Conservation (phyloP, 2,797 vertebrate genomes). For the Enteromius radiatus region DNA sequence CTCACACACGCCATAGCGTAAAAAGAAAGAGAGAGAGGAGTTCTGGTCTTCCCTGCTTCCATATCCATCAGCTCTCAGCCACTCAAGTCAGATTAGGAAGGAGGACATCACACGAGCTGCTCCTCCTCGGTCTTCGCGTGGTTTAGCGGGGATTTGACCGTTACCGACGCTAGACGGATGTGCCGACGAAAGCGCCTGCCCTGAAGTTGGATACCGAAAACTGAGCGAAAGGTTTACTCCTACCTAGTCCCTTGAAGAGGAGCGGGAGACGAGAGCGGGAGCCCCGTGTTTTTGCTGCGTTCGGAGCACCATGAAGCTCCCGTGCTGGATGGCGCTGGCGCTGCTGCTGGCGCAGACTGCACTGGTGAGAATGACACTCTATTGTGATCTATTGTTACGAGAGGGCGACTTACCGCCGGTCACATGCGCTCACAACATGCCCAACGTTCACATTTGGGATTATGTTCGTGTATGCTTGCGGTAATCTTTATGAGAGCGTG, state of each 20-base stretch:
- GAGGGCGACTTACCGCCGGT: slow-evolving; percentile 40
- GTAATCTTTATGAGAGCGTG: slow-evolving; percentile 8
- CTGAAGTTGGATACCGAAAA: slow-evolving; percentile 73
- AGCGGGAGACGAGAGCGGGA: slow-evolving; percentile 61
- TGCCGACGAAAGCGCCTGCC: slow-evolving; percentile 63
- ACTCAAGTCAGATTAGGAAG: slow-evolving; percentile 52
- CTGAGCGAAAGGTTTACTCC: slow-evolving; percentile 60
- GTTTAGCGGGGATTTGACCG: slow-evolving; percentile 69
- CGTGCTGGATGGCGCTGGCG: slow-evolving; percentile 74
- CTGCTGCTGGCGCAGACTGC: slow-evolving; percentile 74
- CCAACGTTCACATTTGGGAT: slow-evolving; percentile 20
- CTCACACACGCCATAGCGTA: slow-evolving; percentile 27
- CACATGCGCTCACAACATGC: slow-evolving; percentile 20
- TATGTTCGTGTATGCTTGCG: slow-evolving; percentile 4
- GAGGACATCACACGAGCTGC: slow-evolving; percentile 51
- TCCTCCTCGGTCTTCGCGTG: slow-evolving; percentile 41
- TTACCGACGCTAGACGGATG: slow-evolving; percentile 65
- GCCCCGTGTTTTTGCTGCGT: slow-evolving; percentile 72
- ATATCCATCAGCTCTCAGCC: slow-evolving; percentile 69
- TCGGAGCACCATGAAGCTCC: slow-evolving; percentile 78
- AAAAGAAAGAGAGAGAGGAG: slow-evolving; percentile 66
- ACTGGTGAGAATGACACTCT: slow-evolving; percentile 74
- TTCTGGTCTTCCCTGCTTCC: slow-evolving; percentile 68
- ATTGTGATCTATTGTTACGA: slow-evolving; percentile 68
- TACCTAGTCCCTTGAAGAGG: slow-evolving; percentile 48